Conservation (phyloP, 2,113 vertebrate genomes). For the Oryzias javanicus region DNA sequence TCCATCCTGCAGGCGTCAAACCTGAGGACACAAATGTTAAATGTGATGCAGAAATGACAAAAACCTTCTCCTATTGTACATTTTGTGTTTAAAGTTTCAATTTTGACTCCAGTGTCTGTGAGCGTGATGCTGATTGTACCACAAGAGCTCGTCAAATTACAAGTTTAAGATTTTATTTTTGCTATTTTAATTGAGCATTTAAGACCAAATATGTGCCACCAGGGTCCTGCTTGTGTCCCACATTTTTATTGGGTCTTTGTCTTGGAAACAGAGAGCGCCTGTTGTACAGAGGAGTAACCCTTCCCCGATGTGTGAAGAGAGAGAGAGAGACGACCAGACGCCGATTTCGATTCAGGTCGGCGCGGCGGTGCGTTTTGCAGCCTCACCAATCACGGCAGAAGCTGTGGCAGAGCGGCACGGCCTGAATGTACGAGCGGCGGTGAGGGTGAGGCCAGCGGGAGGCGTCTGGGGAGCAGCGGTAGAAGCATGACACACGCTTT, state of each 20-base stretch:
- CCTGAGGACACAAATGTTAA: constrained; percentile 59
- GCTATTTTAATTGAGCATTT: too few species aligned
- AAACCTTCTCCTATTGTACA: neutral
- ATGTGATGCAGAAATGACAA: neutral
- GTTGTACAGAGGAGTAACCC: constrained; percentile 3
- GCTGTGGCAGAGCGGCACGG: constrained; percentile 80
- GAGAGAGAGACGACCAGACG: constrained; percentile 1
- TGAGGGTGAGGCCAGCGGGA: constrained; percentile 75
- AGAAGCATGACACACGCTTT: constrained; percentile 74
- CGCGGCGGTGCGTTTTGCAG: constrained; percentile 6
- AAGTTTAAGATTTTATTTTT: too few species aligned
- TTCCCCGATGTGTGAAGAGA: constrained; percentile 2
- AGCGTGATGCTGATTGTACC: too few species aligned
- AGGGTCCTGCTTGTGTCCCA: neutral
- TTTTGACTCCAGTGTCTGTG: too few species aligned
- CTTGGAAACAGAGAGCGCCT: neutral
- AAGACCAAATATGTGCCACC: neutral
- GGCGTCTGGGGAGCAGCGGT: constrained; percentile 80
- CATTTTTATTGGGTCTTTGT: constrained; percentile 17
- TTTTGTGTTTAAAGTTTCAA: neutral
- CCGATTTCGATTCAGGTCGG: constrained; percentile 20
- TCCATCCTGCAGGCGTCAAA: constrained; percentile 80
- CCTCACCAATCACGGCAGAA: constrained; percentile 85
- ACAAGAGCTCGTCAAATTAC: too few species aligned
- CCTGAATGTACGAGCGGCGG: constrained; percentile 66